Percentiles rank a stretch among this genome's conserved stretches.
Conservation (phyloP, 2,888 invertebrate genomes). For the Eupelmus urozonus region DNA sequence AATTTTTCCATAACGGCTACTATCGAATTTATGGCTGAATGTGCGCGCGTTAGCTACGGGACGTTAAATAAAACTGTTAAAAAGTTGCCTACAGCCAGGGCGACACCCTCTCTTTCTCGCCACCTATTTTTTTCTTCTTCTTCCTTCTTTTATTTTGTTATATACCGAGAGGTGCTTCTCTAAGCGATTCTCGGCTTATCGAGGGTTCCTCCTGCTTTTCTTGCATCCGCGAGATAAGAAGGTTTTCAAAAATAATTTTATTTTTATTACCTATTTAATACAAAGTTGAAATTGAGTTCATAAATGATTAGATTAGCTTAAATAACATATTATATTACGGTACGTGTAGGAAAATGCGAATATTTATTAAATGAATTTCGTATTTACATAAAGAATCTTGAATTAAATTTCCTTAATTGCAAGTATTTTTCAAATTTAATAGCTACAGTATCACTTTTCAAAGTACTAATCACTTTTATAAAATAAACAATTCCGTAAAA, state of each 20-base stretch:
- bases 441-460: not conserved
- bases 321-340: no score
- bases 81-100: not conserved
- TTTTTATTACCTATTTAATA: no score
- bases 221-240: not conserved
- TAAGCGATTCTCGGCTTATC: not conserved
- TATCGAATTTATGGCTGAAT: conserved; percentile 29
- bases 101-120: not conserved
- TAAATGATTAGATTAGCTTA: no score
- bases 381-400: no score
- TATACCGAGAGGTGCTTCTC: not conserved
- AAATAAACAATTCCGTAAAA: not conserved
- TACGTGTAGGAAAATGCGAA: no score
- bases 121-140: not conserved
- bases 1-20: conserved; percentile 33
- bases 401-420: no score
- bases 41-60: conserved; percentile 17
- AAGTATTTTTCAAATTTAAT: no score
- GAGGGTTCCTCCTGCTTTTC: not conserved
- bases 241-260: no score
- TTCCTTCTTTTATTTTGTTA: no score
- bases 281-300: no score
- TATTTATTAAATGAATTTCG: no score
- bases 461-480: not conserved
- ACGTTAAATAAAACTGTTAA: conserved; percentile 44